Evolutionary conservation across 1,140 invertebrate genomes (phyloP), one percentile per base, ranked within the genome.

Genomic region (Drosophila varians): DNA sequence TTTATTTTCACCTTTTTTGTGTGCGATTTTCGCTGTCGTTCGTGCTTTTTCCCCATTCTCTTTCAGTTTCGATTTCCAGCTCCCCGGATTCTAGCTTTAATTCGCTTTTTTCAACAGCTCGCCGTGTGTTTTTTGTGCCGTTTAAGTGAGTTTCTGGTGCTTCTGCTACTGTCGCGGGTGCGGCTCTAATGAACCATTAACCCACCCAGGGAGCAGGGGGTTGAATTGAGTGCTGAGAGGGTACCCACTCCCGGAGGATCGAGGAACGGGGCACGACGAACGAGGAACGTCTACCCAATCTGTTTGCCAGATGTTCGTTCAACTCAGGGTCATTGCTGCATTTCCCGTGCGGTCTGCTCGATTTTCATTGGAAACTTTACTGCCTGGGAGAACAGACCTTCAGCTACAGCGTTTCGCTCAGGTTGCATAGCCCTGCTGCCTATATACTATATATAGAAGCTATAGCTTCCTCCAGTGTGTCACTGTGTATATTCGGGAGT

Each of bases 11-110:
- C 58, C 65, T 74, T 86, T 74, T 86, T 80, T 86, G 58, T 83
- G 58, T 45, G 55, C 43, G 55, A 38, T 84, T 75, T 84, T 86
- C 47, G 77, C 80, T 80, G 80, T 69, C 82, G 80, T 80, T 86
- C 82, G 80, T 86, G 80, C 82, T 87, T 86, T 84, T 83, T 86
- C 76, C 74, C 64, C 46, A 53, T 87, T 86, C 74, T 87, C 77
- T 87, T 86, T 87, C 62, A 77, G 60, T 87, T 86, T 68, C 72
- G 76, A 87, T 82, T 77, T 61, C 60, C 64, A 61, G 79, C 76
- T 80, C 65, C 58, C 61, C 58, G 68, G 60, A 77, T 77, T 80
- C 77, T 72, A 84, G 77, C 76, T 86, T 86, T 62, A 86, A 86
- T 86, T 86, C 60, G 72, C 80, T 70, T 66, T 31, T 84, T 84